Evolutionary conservation across 2,888 invertebrate genomes (phyloP), one percentile per base, ranked within the genome.

Genomic region (Lymantria dispar): DNA sequence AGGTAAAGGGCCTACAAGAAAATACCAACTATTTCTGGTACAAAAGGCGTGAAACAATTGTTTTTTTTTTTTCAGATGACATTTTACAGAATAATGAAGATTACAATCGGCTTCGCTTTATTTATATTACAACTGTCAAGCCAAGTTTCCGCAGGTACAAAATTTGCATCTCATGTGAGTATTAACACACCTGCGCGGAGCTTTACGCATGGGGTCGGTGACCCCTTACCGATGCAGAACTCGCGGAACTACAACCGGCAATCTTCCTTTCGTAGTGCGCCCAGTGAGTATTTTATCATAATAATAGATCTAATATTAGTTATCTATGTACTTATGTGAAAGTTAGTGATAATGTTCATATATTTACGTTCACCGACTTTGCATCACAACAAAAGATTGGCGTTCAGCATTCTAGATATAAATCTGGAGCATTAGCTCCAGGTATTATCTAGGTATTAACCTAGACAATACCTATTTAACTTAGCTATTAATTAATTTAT

Each of bases 171-270:
- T 3, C 91, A 92, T 59, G 87, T 92, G 39, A 85, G 77, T 56
- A 79, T 92, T 38, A 85, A 80, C 61, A 91, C 92, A 11, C 91
- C 92, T 5, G 76, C 85, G 11, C 70, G 80, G 13, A 91, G 89
- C 60, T 91, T 81, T 72, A 76, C 82, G 14, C 91, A 92, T 49
- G 92, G 92, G 30, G 91, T 92, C 22, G 92, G 91, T 0, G 81
- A 91, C 56, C 88, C 85, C 0, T 44, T 86, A 50, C 70, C 79
- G 7, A 46, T 68, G 39, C 50, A 63, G 3, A 66, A 60, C 7
- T 66, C 75, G 36, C 60, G 73, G 45, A 57, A 68, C 9, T 58
- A 71, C 55, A 72, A 73, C 43, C 60, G 64, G 43, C 54, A 62
- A 48, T 47, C 68, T 11, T 46, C 62, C 10, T 64, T 69, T 43